phyloP scores from a whole-genome alignment of 2,797 vertebrate genomes.

The Peromyscus melanophrys region DNA sequence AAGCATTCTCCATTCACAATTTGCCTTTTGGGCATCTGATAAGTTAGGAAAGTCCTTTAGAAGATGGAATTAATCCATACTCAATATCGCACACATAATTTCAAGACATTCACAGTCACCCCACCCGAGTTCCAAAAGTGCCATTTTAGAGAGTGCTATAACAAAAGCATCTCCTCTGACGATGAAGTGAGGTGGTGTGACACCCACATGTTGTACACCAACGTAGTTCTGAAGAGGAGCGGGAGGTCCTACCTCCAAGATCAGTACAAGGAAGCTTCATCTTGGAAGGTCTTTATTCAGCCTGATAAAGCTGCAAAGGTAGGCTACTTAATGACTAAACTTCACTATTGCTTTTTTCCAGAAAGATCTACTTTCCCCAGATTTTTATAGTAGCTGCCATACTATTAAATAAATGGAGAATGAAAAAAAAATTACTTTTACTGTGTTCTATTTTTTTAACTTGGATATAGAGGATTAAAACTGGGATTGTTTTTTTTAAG shows the following conservation, averaged over 20 bases:
- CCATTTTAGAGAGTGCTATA: constrained; percentile 33
- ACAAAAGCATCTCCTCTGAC: not conserved
- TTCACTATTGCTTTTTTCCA: constrained; percentile 29
- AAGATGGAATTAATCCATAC: not conserved
- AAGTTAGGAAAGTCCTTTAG: constrained; percentile 29
- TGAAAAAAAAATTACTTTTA: constrained; percentile 51
- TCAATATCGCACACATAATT: not conserved
- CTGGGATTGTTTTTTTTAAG: not conserved
- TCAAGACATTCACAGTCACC: not conserved
- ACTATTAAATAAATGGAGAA: constrained; percentile 49
- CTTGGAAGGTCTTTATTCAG: not conserved
- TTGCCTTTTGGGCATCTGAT: not conserved
- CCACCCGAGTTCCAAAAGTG: not conserved
- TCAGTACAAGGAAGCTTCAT: not conserved
- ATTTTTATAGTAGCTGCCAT: constrained; percentile 51
- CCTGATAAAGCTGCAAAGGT: not conserved
- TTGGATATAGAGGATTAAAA: constrained; percentile 42
- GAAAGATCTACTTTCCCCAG: constrained; percentile 33
- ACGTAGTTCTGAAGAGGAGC: not conserved
- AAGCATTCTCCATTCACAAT: constrained; percentile 11
- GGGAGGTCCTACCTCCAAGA: not conserved
- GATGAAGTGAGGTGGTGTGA: not conserved
- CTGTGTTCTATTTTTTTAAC: constrained; percentile 54
- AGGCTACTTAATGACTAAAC: constrained; percentile 3
- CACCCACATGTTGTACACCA: not conserved